These are phyloP conservation scores for Anthopleura xanthogrammica DNA, from an alignment of 92 coral and sea anemone species.

Conservation along the genomic window DNA sequence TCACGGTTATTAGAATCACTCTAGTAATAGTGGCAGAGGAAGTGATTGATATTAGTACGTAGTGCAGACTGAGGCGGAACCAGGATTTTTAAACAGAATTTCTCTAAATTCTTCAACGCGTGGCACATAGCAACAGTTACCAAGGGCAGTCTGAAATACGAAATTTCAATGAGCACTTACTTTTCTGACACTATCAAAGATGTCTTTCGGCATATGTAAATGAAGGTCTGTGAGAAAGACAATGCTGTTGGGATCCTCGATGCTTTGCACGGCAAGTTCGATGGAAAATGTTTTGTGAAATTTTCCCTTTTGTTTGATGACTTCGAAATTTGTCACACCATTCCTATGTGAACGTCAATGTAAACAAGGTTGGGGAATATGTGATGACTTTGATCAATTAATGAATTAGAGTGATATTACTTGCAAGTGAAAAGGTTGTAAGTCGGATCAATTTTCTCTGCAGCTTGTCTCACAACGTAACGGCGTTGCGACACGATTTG, in stretches of 20 bases:
- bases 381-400: neutral
- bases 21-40: too few species aligned
- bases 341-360: constrained; percentile 17
- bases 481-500: too few species aligned
- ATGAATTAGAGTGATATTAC: neutral
- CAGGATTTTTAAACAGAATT: too few species aligned
- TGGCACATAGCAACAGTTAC: too few species aligned
- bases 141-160: too few species aligned
- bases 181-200: constrained; percentile 74
- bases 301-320: constrained; percentile 67
- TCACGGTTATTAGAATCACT: too few species aligned
- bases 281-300: constrained; percentile 92
- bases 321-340: constrained; percentile 35
- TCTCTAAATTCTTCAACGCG: too few species aligned
- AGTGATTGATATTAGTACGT: too few species aligned
- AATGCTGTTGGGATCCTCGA: constrained; percentile 66
- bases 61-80: too few species aligned
- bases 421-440: too few species aligned
- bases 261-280: constrained; percentile 66
- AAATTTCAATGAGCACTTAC: constrained; percentile 26
- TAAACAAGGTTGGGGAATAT: neutral
- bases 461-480: too few species aligned
- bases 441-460: too few species aligned
- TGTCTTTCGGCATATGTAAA: constrained; percentile 59
- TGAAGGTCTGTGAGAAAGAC: constrained; percentile 77